Base-by-base conservation (phyloP, 2,113 vertebrate species). In the Columbina picui region DNA sequence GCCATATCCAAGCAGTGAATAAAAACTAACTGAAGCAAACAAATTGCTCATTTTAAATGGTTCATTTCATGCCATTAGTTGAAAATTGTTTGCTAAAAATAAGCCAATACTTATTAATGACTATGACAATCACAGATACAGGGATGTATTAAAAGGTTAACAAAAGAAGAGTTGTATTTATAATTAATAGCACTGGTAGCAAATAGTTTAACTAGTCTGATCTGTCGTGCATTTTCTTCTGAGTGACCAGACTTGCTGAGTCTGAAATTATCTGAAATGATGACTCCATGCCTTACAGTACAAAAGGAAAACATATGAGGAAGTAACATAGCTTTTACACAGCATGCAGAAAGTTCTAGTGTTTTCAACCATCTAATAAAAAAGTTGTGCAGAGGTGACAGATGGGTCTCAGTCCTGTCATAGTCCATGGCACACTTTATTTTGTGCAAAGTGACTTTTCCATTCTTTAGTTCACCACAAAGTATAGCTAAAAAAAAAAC, bases 31-130 rank as follows among this genome's bases (percentile, higher is more conserved):
- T 56, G 53, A 95, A 95, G 82, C 39, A 96, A 91, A 91, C 64
- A 71, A 91, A 89, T 36, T 71, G 19, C 21, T 91, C 57, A 76
- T 79, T 87, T 94, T 82, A 52, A 80, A 61, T 25, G 71, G 78
- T 65, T 92, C 86, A 90, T 95, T 95, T 95, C 13, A 67, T 27
- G 30, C 14, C 32, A 88, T 73, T 86, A 76, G 39, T 21, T 83
- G 65, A 68, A 96, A 91, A 90, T 14, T 11, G 23, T 70, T 91
- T 84, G 25, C 88, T 93, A 88, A 85, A 94, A 86, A 75, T 79
- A 93, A 93, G 75, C 25, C 70, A 13, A 17, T 79, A 86, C 52
- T 83, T 90, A 61, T n/a, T 39, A 91, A 76, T 56, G 2, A 38
- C 30, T 73, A 23, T 4, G 7, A 55, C 20, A 67, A 43, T 49